Percentiles rank a stretch among this genome's conserved stretches.
These are phyloP conservation scores for Phoenoteleia sp. DNA, from an alignment of 2,888 invertebrate genomes.

Conservation along the genomic window DNA sequence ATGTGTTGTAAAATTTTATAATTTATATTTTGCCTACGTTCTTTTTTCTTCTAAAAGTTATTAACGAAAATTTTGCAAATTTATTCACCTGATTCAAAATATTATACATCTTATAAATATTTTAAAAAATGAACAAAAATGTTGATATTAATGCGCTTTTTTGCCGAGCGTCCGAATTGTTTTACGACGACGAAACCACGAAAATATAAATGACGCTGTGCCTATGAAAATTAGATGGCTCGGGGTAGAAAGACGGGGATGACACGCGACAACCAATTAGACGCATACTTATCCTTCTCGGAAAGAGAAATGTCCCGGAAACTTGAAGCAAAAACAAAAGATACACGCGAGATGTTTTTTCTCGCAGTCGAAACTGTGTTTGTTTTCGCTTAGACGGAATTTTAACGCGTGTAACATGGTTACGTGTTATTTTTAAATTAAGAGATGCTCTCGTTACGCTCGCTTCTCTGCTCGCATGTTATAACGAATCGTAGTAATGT, in stretches of 20 bases:
- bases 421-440: constrained; percentile 65
- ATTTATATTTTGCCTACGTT: too few species aligned
- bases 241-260: constrained; percentile 21
- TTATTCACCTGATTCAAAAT: too few species aligned
- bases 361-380: background rate
- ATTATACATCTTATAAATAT: too few species aligned
- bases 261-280: constrained; percentile 61
- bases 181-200: background rate
- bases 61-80: too few species aligned
- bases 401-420: constrained; percentile 54
- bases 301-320: constrained; percentile 65
- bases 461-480: constrained; percentile 10
- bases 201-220: constrained; percentile 34
- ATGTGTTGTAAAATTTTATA: too few species aligned
- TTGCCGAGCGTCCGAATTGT: constrained; percentile 22
- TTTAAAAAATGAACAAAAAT: constrained; percentile 26
- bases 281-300: constrained; percentile 59
- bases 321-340: constrained; percentile 52
- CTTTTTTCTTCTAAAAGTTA: too few species aligned
- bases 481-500: constrained; percentile 8
- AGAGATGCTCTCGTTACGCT: constrained; percentile 49
- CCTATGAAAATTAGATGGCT: constrained; percentile 44
- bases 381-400: constrained; percentile 52
- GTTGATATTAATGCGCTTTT: constrained; percentile 30
- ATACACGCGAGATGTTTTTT: constrained; percentile 26